Percentiles rank a stretch among this genome's conserved stretches.
phyloP scores from a whole-genome alignment of 1,140 invertebrate genomes.

The Dinoponera quadriceps region DNA sequence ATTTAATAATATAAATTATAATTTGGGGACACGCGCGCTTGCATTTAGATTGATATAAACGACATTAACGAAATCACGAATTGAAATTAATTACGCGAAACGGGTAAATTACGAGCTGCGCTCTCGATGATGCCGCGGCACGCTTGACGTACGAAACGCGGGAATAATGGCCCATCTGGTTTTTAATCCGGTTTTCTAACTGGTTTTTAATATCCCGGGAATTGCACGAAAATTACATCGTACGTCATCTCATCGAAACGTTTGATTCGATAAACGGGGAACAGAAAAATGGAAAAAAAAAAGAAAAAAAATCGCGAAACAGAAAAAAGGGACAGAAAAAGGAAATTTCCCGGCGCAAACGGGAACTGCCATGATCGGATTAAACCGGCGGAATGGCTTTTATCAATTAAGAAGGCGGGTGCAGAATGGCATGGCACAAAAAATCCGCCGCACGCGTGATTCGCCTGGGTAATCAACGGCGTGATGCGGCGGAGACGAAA shows the following conservation, averaged over 20 bases:
- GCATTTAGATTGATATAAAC: conserved; percentile 37
- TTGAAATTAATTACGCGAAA: conserved; percentile 51
- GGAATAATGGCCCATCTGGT: conserved; percentile 35
- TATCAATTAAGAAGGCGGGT: conserved; percentile 33
- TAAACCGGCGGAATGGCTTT: conserved; percentile 39
- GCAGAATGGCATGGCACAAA: conserved; percentile 1
- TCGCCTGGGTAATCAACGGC: conserved; percentile 42
- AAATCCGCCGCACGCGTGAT: conserved; percentile 42
- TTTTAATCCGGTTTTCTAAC: conserved; percentile 57
- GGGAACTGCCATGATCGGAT: conserved; percentile 52
- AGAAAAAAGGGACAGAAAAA: no score
- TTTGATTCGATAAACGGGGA: conserved; percentile 28
- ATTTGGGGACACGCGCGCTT: neutral
- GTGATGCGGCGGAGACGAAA: neutral
- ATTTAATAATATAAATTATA: conserved; percentile 42
- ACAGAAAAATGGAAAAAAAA: no score
- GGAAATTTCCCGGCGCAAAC: conserved; percentile 18
- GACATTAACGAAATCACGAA: conserved; percentile 38
- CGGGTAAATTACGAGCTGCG: conserved; percentile 4
- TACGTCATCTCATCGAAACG: conserved; percentile 45
- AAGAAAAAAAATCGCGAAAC: no score
- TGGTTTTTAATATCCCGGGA: conserved; percentile 48
- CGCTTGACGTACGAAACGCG: conserved; percentile 31
- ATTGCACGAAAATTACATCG: conserved; percentile 52
- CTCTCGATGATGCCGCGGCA: neutral